These are phyloP conservation scores for Araneus ventricosus DNA, from an alignment of 1,140 invertebrate species.

Conservation along the genomic window DNA sequence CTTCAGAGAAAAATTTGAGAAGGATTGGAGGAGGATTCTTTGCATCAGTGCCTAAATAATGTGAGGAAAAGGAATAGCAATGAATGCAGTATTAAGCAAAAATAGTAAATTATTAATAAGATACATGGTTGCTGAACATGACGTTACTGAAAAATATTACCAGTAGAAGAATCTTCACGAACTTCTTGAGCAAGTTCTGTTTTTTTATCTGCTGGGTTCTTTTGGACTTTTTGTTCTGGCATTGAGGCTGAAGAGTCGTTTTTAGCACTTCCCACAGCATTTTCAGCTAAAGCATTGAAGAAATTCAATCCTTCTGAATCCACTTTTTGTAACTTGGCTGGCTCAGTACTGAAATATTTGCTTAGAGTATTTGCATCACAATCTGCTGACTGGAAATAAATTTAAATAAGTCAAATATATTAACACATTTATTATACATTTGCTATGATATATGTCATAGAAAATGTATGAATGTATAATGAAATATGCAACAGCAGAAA, in stretches of 20 bases:
- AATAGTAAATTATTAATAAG: neutral
- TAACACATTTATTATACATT: neutral
- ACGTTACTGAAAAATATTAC: neutral
- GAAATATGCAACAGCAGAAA: no score
- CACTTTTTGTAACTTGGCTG: neutral
- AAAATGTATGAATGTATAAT: no score
- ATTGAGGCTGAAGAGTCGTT: neutral
- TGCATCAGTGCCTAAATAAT: neutral
- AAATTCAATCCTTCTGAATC: conserved; percentile 53
- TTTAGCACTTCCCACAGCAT: neutral
- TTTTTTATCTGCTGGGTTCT: neutral
- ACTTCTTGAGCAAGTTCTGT: neutral
- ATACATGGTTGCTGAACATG: neutral
- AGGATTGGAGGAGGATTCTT: conserved; percentile 53
- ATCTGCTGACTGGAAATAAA: conserved; percentile 14
- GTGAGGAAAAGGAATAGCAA: neutral
- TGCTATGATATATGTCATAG: no score
- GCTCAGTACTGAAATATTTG: conserved; percentile 50
- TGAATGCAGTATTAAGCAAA: neutral
- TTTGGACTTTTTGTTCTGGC: neutral
- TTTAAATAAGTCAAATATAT: neutral
- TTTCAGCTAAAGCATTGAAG: conserved; percentile 57
- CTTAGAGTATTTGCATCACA: conserved; percentile 24
- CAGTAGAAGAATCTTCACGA: neutral
- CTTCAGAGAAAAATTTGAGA: conserved; percentile 76